Evolutionary conservation across 2,113 vertebrate species (phyloP).

Genomic region (Gavia stellata): DNA sequence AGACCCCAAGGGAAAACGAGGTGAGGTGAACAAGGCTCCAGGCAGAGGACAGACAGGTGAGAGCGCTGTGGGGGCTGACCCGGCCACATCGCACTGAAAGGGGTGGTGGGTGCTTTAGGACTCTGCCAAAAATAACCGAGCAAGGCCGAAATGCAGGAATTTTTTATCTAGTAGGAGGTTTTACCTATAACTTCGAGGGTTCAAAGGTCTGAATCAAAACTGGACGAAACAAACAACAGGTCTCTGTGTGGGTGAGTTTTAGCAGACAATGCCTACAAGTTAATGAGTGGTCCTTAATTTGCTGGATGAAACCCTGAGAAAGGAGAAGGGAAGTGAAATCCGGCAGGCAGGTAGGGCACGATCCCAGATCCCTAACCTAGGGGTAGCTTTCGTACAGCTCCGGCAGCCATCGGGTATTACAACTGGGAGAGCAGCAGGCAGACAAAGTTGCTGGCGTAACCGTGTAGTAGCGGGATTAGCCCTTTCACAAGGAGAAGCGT

Average conservation of each 20-base stretch:
- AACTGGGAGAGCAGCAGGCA: not conserved
- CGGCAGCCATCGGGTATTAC: not conserved
- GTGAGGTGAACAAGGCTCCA: not conserved
- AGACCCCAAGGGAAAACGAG: not conserved
- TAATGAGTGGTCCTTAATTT: accelerated
- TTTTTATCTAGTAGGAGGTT: not conserved
- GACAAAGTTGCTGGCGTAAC: no score
- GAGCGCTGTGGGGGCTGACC: not conserved
- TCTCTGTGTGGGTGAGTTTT: not conserved
- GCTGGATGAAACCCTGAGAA: not conserved
- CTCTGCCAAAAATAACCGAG: not conserved
- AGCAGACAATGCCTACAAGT: accelerated
- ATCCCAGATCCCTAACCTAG: not conserved
- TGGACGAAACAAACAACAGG: accelerated
- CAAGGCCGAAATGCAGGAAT: not conserved
- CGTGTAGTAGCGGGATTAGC: accelerated
- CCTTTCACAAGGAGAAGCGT: not conserved
- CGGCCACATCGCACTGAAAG: not conserved
- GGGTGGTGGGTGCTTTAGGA: accelerated
- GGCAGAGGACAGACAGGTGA: not conserved
- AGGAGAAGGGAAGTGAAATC: not conserved
- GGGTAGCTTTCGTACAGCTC: not conserved
- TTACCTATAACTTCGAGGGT: not conserved
- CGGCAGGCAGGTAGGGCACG: not conserved
- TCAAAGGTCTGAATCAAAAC: not conserved